A percentile compares a stretch with the other conserved stretches of the same genome.
Evolutionary conservation across 2,797 vertebrate species (phyloP).

Genomic region (Nasua narica): DNA sequence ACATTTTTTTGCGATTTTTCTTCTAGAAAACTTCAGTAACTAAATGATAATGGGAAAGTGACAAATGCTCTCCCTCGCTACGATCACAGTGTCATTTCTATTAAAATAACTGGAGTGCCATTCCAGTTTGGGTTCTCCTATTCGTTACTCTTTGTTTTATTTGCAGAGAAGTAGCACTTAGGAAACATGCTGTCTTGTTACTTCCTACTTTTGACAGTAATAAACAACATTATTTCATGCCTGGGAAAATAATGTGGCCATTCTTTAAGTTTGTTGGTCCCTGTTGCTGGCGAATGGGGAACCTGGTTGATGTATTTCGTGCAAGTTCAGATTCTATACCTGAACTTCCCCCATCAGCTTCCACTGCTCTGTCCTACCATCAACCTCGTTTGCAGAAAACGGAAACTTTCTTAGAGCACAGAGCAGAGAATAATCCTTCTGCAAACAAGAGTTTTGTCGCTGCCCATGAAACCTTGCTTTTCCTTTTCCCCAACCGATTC

Average conservation of each 20-base stretch:
- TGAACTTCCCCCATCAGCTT: not conserved
- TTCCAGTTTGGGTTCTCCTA: not conserved
- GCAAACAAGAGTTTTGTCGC: slow-evolving; percentile 52
- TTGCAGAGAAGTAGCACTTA: not conserved
- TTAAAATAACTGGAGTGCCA: slow-evolving; percentile 28
- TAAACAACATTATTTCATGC: slow-evolving; percentile 39
- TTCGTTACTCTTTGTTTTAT: not conserved
- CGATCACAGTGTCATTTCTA: not conserved
- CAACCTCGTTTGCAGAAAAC: not conserved
- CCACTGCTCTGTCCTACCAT: not conserved
- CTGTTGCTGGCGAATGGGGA: not conserved
- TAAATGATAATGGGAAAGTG: not conserved
- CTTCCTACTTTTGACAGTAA: slow-evolving; percentile 9
- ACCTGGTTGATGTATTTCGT: not conserved
- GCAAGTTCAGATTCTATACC: not conserved
- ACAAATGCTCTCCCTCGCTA: not conserved
- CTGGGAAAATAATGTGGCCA: slow-evolving; percentile 20
- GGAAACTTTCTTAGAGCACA: slow-evolving; percentile 44
- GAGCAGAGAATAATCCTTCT: slow-evolving; percentile 48
- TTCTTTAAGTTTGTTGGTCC: slow-evolving; percentile 39
- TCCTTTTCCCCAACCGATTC: slow-evolving; percentile 56
- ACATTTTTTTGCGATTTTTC: not conserved
- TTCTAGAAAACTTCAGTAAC: not conserved
- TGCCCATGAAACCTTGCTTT: slow-evolving; percentile 63
- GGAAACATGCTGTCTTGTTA: not conserved